Conservation (phyloP, 2,113 vertebrate genomes). For the Poicephalus gulielmi region DNA sequence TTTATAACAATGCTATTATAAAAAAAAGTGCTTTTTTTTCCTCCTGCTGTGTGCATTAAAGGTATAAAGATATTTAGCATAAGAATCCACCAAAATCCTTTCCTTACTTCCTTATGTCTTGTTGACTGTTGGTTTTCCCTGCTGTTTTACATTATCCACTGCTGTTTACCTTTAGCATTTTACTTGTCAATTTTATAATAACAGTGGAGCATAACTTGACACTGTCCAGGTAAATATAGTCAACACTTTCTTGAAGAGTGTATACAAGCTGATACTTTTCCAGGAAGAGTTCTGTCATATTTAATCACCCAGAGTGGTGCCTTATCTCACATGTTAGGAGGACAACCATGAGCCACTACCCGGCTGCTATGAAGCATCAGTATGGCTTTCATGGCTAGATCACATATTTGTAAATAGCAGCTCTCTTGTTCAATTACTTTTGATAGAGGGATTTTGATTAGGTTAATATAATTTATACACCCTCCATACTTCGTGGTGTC, state of each 20-base stretch:
- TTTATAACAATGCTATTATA: not conserved
- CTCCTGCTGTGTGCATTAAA: not conserved
- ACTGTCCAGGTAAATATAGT: conserved; percentile 3
- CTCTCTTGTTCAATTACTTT: not conserved
- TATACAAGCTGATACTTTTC: not conserved
- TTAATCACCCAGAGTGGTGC: not conserved
- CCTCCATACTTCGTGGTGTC: not conserved
- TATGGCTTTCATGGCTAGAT: not conserved
- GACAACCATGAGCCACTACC: not conserved
- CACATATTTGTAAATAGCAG: fast-evolving
- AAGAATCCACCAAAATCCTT: not conserved
- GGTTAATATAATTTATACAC: not conserved
- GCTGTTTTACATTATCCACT: not conserved
- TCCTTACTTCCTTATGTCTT: not conserved
- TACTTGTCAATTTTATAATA: conserved; percentile 2
- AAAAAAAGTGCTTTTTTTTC: not conserved
- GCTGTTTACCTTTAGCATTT: conserved; percentile 12
- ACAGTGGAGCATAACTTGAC: not conserved
- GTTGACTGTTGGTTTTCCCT: not conserved
- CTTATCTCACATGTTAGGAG: not conserved
- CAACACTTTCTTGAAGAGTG: not conserved
- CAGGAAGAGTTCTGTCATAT: not conserved
- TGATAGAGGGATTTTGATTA: not conserved
- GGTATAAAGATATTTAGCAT: not conserved
- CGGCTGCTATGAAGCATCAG: not conserved